A percentile compares a stretch with the other conserved stretches of the same genome.
phyloP scores from a whole-genome alignment of 92 coral and sea anemone genomes.

The Actinernus sp. region DNA sequence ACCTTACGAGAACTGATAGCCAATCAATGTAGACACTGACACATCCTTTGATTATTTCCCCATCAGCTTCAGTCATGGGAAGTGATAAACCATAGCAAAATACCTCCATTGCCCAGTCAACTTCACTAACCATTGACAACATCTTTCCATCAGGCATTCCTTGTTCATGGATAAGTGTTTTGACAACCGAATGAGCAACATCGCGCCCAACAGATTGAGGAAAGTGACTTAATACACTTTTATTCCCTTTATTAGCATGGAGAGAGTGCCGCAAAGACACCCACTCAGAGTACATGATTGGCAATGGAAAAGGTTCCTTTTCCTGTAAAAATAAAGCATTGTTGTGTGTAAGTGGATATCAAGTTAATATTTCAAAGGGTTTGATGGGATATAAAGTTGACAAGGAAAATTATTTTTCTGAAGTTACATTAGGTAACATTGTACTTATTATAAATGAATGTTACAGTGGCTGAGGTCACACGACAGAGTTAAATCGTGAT shows the following conservation, averaged over 20 bases:
- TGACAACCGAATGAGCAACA: conserved; percentile 83
- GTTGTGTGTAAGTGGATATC: no score
- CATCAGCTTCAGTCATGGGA: conserved; percentile 92
- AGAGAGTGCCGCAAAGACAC: conserved; percentile 87
- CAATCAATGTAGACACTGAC: conserved; percentile 91
- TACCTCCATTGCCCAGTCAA: conserved; percentile 99
- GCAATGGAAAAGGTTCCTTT: background rate
- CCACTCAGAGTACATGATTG: conserved; percentile 98
- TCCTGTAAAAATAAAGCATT: background rate
- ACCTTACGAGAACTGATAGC: conserved; percentile 63
- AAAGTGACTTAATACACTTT: conserved; percentile 81
- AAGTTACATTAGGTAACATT: no score
- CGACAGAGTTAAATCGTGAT: no score
- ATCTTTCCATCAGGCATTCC: conserved; percentile 46
- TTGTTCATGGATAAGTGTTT: conserved; percentile 75
- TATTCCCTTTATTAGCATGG: conserved; percentile 72
- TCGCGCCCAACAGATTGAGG: conserved; percentile 89
- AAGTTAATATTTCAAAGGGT: no score
- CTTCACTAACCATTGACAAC: conserved; percentile 64
- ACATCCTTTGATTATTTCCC: conserved; percentile 94
- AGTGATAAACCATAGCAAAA: conserved; percentile 90
- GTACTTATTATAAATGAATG: no score
- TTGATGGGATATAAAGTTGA: no score
- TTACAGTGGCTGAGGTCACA: no score
- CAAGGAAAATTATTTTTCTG: no score